Conservation (phyloP, 1,140 invertebrate species). For the Brachionus plicatilis region DNA sequence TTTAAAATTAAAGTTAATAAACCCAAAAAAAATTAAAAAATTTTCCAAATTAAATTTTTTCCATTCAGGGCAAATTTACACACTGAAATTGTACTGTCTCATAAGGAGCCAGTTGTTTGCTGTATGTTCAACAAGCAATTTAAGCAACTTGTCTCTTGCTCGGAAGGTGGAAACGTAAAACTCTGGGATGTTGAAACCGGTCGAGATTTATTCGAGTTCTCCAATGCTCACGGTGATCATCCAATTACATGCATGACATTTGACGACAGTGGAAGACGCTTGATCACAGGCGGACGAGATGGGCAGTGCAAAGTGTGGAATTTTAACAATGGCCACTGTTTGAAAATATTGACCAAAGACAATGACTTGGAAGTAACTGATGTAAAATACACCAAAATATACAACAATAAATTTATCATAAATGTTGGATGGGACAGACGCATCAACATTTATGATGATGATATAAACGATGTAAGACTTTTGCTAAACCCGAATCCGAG, state of each 20-base stretch:
- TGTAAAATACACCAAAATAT: constrained; percentile 54
- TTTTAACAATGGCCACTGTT: constrained; percentile 57
- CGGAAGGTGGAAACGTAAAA: constrained; percentile 46
- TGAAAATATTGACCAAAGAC: constrained; percentile 45
- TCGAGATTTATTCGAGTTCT: constrained; percentile 53
- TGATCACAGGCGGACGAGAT: constrained; percentile 55
- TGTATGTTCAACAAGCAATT: constrained; percentile 53
- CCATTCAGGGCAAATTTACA: constrained; percentile 47
- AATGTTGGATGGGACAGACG: constrained; percentile 55
- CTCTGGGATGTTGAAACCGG: constrained; percentile 57
- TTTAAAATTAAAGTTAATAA: constrained; percentile 47
- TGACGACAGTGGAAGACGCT: constrained; percentile 52
- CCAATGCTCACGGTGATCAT: constrained; percentile 51
- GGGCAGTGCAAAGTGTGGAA: constrained; percentile 56
- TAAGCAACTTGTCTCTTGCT: constrained; percentile 55
- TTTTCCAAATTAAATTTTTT: constrained; percentile 30
- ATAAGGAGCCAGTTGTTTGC: constrained; percentile 54
- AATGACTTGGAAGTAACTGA: constrained; percentile 53
- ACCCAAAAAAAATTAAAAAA: neutral
- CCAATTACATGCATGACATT: constrained; percentile 55
- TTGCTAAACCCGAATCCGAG: constrained; percentile 49
- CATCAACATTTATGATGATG: constrained; percentile 56
- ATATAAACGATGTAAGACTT: constrained; percentile 48
- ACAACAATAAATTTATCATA: constrained; percentile 54
- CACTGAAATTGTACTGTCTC: constrained; percentile 52